Conservation (phyloP, 2,113 vertebrate genomes). For the Glaucidium brasilianum region DNA sequence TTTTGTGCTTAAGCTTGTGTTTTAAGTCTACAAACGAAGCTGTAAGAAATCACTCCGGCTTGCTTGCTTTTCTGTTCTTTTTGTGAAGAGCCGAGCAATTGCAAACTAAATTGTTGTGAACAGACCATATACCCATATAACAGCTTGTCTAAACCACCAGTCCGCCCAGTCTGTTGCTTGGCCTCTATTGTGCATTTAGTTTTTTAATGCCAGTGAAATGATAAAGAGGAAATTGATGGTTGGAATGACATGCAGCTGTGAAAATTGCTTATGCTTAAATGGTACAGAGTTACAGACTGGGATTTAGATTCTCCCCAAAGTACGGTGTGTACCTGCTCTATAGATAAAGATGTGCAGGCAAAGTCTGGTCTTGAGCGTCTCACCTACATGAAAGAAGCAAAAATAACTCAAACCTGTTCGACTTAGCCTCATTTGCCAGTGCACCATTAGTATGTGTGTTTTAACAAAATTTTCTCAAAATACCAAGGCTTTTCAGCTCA, state of each 20-base stretch:
- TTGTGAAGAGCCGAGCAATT: not conserved
- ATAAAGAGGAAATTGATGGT: no score
- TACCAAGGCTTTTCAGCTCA: accelerated
- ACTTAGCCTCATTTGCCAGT: no score
- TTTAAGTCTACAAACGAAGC: not conserved
- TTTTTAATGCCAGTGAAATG: not conserved
- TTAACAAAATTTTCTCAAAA: not conserved
- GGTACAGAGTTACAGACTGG: not conserved
- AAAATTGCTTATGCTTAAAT: not conserved
- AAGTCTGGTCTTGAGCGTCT: accelerated
- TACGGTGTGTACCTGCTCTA: accelerated
- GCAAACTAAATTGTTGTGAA: accelerated
- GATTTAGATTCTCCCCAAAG: not conserved
- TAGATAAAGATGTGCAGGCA: not conserved
- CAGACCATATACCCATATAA: not conserved
- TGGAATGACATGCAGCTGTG: not conserved
- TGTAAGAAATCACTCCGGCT: not conserved
- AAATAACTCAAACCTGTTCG: not conserved
- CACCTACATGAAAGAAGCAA: not conserved
- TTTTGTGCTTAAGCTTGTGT: not conserved
- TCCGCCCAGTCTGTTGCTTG: not conserved
- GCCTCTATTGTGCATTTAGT: not conserved
- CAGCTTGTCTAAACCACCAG: no score
- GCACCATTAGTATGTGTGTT: not conserved
- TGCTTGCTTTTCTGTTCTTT: not conserved